Percentiles rank a stretch among this genome's conserved stretches.
Conservation (phyloP, 2,888 invertebrate species). For the Micoletzkya japonica region DNA sequence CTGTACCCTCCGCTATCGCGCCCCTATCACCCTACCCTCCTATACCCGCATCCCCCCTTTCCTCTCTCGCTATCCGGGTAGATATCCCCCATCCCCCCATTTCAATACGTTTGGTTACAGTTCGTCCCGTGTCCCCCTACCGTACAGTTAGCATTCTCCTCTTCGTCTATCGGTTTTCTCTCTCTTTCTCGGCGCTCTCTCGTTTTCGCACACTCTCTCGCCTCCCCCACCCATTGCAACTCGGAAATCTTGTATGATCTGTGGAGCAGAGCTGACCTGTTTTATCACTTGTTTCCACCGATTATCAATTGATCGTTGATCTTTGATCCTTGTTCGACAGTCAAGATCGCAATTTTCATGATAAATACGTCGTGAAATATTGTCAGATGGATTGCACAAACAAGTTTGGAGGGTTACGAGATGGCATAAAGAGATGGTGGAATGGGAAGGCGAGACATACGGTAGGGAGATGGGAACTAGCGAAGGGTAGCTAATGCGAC, state of each 20-base stretch:
- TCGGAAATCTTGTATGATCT: no score
- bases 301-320: not conserved
- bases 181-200: not conserved
- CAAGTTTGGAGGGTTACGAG: not conserved
- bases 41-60: not conserved
- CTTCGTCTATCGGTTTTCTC: not conserved
- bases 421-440: not conserved
- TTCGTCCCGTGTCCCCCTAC: no score
- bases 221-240: not conserved
- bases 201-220: not conserved
- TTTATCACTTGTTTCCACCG: no score
- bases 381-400: not conserved
- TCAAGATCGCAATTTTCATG: not conserved
- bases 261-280: no score
- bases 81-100: conserved; percentile 1
- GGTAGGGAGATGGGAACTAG: no score
- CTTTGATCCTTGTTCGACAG: not conserved
- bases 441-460: not conserved
- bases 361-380: not conserved
- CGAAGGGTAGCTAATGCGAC: no score
- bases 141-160: not conserved
- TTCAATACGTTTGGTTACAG: no score
- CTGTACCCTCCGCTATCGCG: no score
- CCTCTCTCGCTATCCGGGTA: conserved; percentile 6
- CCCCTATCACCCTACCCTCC: no score